Conservation (phyloP, 2,888 invertebrate genomes). For the Oscheius onirici region DNA sequence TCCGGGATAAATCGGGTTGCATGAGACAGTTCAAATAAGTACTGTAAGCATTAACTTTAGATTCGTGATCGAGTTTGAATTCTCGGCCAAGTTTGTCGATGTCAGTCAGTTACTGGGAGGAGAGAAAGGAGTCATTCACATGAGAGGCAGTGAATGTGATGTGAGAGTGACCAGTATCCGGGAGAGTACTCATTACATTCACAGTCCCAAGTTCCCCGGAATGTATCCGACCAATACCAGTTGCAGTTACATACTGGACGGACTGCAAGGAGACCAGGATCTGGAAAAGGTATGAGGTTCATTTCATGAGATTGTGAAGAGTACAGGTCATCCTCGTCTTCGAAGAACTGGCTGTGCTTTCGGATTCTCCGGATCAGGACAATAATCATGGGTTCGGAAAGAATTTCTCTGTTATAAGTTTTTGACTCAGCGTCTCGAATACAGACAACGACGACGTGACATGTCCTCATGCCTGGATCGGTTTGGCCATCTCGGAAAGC, state of each 20-base stretch:
- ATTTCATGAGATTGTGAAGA: background rate
- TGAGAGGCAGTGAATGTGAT: constrained; percentile 83
- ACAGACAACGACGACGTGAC: constrained; percentile 46
- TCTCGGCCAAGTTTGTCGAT: constrained; percentile 97
- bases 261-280: constrained; percentile 84
- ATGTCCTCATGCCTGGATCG: constrained; percentile 63
- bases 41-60: constrained; percentile 40
- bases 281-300: constrained; percentile 60
- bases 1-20: no score
- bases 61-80: constrained; percentile 88
- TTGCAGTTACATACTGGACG: constrained; percentile 77
- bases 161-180: constrained; percentile 71
- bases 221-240: constrained; percentile 73
- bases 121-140: constrained; percentile 58
- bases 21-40: no score
- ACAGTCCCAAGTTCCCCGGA: constrained; percentile 73
- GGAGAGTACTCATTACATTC: constrained; percentile 73
- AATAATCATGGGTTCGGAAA: no score
- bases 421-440: constrained; percentile 18
- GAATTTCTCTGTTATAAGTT: constrained; percentile 26
- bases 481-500: constrained; percentile 55
- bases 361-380: constrained; percentile 32
- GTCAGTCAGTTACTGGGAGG: constrained; percentile 80
- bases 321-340: constrained; percentile 55
- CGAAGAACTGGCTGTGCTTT: constrained; percentile 59